Percentiles rank a stretch among this genome's conserved stretches.
Evolutionary conservation across 1,140 invertebrate species (phyloP).

Genomic region (Thalassaphorura encarpata): DNA sequence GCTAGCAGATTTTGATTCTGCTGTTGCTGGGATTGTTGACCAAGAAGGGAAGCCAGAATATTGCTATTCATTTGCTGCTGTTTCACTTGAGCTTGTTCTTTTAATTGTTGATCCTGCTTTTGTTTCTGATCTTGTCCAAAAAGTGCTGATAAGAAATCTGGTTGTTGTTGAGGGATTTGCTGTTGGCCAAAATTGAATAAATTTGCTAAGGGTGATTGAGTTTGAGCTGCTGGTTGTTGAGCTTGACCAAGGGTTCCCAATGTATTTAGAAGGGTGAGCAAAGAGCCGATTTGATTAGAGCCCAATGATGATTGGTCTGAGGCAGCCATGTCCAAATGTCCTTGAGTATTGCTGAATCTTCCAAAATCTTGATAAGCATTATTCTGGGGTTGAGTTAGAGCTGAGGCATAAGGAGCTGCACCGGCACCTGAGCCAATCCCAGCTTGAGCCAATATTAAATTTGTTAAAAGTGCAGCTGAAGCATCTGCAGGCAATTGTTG

Average conservation of each 20-base stretch:
- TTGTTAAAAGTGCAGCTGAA: conserved; percentile 14
- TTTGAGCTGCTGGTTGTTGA: no score
- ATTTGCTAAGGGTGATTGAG: no score
- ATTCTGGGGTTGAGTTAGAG: no score
- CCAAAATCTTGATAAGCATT: conserved; percentile 11
- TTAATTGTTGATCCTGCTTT: no score
- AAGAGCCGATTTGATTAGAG: no score
- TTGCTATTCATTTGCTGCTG: conserved; percentile 1
- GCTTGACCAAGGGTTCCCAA: conserved; percentile 13
- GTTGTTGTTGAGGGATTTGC: not conserved
- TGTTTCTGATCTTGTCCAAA: no score
- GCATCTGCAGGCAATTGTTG: no score
- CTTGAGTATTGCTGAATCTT: conserved; percentile 5
- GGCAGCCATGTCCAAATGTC: conserved; percentile 11
- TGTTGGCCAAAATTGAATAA: conserved; percentile 1
- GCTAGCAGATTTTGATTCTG: conserved; percentile 1
- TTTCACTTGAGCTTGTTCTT: no score
- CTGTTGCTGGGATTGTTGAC: conserved; percentile 3
- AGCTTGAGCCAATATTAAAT: conserved; percentile 9
- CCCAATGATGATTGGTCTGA: conserved; percentile 21
- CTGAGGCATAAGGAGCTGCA: no score
- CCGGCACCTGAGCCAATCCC: no score
- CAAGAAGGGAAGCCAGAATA: not conserved
- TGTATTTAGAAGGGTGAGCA: conserved; percentile 18
- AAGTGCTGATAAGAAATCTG: not conserved